Evolutionary conservation across 2,888 invertebrate species (phyloP), one percentile per base, ranked within the genome.

Genomic region (Conistra vaccinii): DNA sequence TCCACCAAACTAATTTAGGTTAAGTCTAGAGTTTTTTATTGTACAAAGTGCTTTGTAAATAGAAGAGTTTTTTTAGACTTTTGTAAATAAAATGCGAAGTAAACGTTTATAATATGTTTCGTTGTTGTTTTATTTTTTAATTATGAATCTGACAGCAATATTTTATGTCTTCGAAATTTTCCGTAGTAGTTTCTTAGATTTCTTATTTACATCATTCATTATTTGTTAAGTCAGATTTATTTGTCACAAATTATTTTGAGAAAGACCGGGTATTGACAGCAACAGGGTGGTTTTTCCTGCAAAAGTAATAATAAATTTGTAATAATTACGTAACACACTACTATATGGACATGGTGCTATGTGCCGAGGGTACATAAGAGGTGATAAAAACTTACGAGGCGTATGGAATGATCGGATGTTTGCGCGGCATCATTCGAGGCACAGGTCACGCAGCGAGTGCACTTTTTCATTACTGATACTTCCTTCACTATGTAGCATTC

Each of bases 341-440:
- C n/a, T n/a, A n/a, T n/a, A 26, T 53, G 70, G n/a, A 17, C n/a
- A 67, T 12, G 10, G 55, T 57, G 45, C 3, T 5, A 69, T 51
- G 48, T 35, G 61, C 32, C 20, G 63, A 53, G 12, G 17, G 32
- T 61, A 69, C 74, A 74, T 81, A 84, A 81, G 48, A 85, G 69
- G 70, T 85, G 85, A 81, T 62, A 81, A 78, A 68, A 66, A 90
- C 93, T 92, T 89, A 95, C 95, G 65, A 95, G 81, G 63, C 73
- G 78, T 84, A 95, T 93, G 14, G 94, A 89, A 84, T 91, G 90
- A 82, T 94, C 91, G 1, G 94, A 95, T 5, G 95, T 95, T 90
- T 95, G 95, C 12, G 84, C 88, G 51, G 77, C 78, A 57, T 85
- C 79, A 57, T 84, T 84, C 32, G 81, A 76, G 55, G 74, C 72